phyloP scores from a whole-genome alignment of 2,888 invertebrate genomes.

The Cerastis rubricosa region DNA sequence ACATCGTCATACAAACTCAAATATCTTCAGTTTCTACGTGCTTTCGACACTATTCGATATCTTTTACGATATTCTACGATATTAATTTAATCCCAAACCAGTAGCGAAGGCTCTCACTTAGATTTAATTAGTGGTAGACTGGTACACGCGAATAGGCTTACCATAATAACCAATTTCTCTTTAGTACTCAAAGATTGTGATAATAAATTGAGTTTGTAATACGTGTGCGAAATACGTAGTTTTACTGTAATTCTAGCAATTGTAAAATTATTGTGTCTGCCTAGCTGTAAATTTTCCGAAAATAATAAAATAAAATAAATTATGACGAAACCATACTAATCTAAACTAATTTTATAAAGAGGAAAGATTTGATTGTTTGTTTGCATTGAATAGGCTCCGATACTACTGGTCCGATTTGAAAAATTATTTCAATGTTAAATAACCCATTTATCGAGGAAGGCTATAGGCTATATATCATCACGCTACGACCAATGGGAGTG shows the following conservation, averaged over 20 bases:
- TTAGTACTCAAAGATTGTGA: conserved; percentile 29
- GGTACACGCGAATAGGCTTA: conserved; percentile 37
- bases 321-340: too few species aligned
- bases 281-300: too few species aligned
- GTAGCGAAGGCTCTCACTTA: conserved; percentile 29
- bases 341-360: too few species aligned
- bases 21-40: conserved; percentile 20
- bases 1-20: background rate
- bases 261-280: too few species aligned
- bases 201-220: conserved; percentile 22
- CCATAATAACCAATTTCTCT: conserved; percentile 47
- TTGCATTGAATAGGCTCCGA: too few species aligned
- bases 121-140: conserved; percentile 47
- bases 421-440: too few species aligned
- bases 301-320: too few species aligned
- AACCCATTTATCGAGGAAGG: too few species aligned
- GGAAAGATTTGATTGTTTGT: too few species aligned
- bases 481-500: too few species aligned
- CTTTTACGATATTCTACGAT: conserved; percentile 27
- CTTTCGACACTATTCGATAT: conserved; percentile 17
- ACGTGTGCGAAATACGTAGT: background rate
- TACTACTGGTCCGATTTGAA: too few species aligned
- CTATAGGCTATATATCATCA: too few species aligned
- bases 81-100: conserved; percentile 37
- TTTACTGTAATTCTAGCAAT: background rate